Conservation (phyloP, 1,140 invertebrate genomes). For the Drosophila sproati region DNA sequence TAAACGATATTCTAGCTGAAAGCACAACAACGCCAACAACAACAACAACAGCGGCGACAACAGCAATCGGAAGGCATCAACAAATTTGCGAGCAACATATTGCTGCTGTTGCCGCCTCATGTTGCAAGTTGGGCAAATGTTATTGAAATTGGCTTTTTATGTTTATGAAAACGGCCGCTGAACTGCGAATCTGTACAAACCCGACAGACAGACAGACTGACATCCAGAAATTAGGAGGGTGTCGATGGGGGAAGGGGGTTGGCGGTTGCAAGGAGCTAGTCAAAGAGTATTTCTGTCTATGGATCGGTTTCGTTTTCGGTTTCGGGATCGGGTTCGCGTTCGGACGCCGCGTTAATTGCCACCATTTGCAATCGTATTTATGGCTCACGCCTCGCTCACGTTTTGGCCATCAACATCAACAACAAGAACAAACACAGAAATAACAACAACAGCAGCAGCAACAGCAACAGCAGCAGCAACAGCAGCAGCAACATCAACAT, state of each 20-base stretch:
- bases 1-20: conserved; percentile 72
- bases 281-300: conserved; percentile 43
- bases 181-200: conserved; percentile 23
- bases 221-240: neutral
- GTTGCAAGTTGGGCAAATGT: conserved; percentile 69
- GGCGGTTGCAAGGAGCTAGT: neutral
- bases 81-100: conserved; percentile 71
- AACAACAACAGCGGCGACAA: conserved; percentile 15
- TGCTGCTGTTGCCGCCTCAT: conserved; percentile 64
- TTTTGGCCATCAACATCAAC: conserved; percentile 74
- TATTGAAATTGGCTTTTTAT: conserved; percentile 84
- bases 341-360: conserved; percentile 65
- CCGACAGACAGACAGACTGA: too few species aligned
- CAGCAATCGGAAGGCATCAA: conserved; percentile 29
- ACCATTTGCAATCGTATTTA: conserved; percentile 81
- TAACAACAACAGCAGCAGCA: conserved; percentile 35
- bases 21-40: conserved; percentile 11
- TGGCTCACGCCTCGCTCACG: conserved; percentile 78
- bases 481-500: conserved; percentile 36
- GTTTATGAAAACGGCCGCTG: conserved; percentile 74
- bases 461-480: conserved; percentile 12
- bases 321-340: conserved; percentile 26
- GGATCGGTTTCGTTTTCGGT: conserved; percentile 23
- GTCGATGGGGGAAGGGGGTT: neutral
- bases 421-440: conserved; percentile 19